These are phyloP conservation scores for Matsumyia berberina DNA, from an alignment of 2,888 invertebrate genomes.

Conservation along the genomic window DNA sequence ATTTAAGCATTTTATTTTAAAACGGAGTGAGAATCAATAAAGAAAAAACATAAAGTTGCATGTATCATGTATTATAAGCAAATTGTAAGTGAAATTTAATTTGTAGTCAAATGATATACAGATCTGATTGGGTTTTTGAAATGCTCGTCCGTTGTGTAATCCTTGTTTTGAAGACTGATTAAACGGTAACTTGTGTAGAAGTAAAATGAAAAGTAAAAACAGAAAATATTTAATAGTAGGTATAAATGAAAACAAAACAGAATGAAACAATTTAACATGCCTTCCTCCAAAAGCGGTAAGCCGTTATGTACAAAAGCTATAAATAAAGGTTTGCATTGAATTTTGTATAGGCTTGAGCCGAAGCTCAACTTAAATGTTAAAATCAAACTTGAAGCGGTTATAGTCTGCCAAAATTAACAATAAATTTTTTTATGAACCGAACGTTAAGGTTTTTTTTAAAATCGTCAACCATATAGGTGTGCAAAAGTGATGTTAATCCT, in stretches of 20 bases:
- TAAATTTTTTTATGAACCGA: neutral
- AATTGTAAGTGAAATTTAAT: slow-evolving; percentile 5
- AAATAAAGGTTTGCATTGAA: slow-evolving; percentile 10
- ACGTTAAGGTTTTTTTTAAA: neutral
- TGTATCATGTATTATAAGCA: neutral
- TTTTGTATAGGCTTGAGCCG: neutral
- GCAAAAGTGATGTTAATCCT: too few species aligned
- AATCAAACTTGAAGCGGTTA: slow-evolving; percentile 10
- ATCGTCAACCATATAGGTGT: too few species aligned
- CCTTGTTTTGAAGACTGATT: slow-evolving; percentile 58
- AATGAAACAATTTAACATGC: neutral
- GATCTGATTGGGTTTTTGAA: slow-evolving; percentile 65
- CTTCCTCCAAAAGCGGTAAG: slow-evolving; percentile 17
- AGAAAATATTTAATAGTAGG: slow-evolving; percentile 41
- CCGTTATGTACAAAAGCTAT: slow-evolving; percentile 15
- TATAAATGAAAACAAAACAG: neutral
- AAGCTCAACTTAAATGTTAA: slow-evolving; percentile 19
- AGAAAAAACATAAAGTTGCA: neutral
- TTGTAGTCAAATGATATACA: slow-evolving; percentile 55
- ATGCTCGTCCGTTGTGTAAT: slow-evolving; percentile 41
- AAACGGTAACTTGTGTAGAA: slow-evolving; percentile 65
- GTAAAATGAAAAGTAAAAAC: slow-evolving; percentile 57
- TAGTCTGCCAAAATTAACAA: slow-evolving; percentile 9
- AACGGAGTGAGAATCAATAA: neutral
- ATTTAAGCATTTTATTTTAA: neutral